These are phyloP conservation scores for Watsonalla binaria DNA, from an alignment of 2,888 invertebrate genomes.

Conservation along the genomic window DNA sequence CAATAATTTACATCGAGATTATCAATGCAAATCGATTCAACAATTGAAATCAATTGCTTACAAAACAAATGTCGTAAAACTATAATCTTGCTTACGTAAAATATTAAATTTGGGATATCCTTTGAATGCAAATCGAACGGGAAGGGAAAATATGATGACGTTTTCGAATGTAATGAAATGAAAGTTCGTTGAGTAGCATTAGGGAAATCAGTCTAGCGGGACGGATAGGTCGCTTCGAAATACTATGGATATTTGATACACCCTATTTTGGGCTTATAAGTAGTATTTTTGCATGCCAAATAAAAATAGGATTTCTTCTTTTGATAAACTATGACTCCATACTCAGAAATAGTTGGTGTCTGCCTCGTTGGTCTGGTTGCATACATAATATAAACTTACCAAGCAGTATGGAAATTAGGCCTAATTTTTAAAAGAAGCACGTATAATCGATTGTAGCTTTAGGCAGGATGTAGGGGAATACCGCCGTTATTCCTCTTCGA, in stretches of 20 bases:
- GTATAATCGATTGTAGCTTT: too few species aligned
- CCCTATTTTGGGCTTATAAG: conserved; percentile 6
- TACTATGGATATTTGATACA: conserved; percentile 8
- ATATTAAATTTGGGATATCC: conserved; percentile 9
- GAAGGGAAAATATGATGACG: conserved; percentile 48
- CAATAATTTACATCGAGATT: too few species aligned
- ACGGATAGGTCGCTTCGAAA: conserved; percentile 15
- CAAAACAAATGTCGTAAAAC: not conserved
- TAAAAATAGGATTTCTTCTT: too few species aligned
- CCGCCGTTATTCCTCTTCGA: too few species aligned
- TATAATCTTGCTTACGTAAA: conserved; percentile 14
- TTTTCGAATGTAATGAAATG: conserved; percentile 60
- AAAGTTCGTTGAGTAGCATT: conserved; percentile 54
- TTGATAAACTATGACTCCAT: too few species aligned
- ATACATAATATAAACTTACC: too few species aligned
- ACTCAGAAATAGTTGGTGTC: too few species aligned
- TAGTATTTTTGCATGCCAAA: too few species aligned
- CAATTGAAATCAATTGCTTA: not conserved
- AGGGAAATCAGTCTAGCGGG: conserved; percentile 51
- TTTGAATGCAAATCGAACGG: conserved; percentile 25
- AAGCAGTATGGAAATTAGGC: too few species aligned
- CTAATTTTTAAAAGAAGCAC: too few species aligned
- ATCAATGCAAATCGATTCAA: not conserved
- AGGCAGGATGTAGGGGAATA: too few species aligned
- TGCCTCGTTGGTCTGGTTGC: too few species aligned